Evolutionary conservation across 1,140 invertebrate species (phyloP).

Genomic region (Bathynomus jamesi): DNA sequence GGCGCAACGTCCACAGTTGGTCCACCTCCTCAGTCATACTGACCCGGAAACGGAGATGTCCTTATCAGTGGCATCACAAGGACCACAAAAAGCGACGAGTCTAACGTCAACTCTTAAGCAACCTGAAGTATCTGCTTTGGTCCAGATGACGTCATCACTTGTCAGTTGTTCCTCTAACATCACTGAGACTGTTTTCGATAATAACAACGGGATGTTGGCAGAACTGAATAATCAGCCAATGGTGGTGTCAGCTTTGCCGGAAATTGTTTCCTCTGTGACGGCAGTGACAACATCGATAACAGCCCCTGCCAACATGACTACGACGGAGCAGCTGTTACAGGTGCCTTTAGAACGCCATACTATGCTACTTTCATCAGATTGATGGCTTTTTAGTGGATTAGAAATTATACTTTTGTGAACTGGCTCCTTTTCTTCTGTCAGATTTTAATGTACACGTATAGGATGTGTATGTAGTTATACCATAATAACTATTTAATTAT

Average conservation of each 20-base stretch:
- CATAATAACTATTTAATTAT: no score
- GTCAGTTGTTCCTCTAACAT: not conserved
- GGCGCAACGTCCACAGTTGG: not conserved
- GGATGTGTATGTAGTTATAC: no score
- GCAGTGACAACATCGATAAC: not conserved
- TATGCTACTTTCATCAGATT: no score
- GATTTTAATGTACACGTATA: no score
- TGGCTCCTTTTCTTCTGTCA: no score
- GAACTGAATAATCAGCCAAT: slow-evolving; percentile 27
- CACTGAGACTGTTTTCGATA: not conserved
- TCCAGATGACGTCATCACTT: no score
- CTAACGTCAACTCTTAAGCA: not conserved
- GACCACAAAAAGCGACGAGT: not conserved
- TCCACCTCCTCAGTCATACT: not conserved
- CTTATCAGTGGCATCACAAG: not conserved
- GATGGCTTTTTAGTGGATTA: no score
- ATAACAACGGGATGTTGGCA: no score
- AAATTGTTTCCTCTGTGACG: slow-evolving; percentile 13
- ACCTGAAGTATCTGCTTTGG: not conserved
- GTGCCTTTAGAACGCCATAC: no score
- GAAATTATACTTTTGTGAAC: no score
- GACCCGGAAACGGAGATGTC: not conserved
- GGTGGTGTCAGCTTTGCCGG: slow-evolving; percentile 20
- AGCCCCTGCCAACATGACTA: slow-evolving; percentile 5
- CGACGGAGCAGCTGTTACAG: no score